Percentiles rank a stretch among this genome's conserved stretches.
Evolutionary conservation across 2,888 invertebrate species (phyloP).

Genomic region (Sturmia bella): DNA sequence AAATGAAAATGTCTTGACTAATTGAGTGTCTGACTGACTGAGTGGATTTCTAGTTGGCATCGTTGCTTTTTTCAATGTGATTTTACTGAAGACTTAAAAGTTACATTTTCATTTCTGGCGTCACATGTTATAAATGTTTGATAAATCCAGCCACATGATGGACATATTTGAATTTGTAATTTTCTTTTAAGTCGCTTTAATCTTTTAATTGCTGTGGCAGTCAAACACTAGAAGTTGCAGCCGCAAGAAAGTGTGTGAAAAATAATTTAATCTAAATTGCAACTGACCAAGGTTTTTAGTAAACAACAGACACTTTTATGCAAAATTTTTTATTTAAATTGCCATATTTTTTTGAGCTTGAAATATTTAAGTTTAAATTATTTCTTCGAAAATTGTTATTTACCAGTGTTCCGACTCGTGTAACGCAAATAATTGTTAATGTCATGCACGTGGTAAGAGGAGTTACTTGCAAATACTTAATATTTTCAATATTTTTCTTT

Average conservation of each 20-base stretch:
- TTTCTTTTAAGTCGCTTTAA: constrained; percentile 14
- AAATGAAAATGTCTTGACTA: constrained; percentile 26
- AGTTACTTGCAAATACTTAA: no score
- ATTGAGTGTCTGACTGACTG: constrained; percentile 3
- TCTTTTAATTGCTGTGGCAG: constrained; percentile 24
- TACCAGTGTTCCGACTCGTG: no score
- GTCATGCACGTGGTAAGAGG: no score
- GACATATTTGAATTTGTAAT: constrained; percentile 51
- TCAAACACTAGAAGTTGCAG: background rate
- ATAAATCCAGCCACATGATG: constrained; percentile 60
- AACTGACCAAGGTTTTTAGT: no score
- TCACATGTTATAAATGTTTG: constrained; percentile 35
- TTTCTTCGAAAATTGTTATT: no score
- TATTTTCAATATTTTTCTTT: no score
- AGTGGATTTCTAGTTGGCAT: constrained; percentile 36
- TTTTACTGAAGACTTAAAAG: constrained; percentile 12
- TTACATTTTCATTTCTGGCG: constrained; percentile 11
- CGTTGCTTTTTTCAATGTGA: background rate
- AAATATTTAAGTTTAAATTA: no score
- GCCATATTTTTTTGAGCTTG: no score
- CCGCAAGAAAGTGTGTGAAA: constrained; percentile 35
- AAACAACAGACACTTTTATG: no score
- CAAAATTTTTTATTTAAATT: no score
- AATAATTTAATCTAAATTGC: background rate
- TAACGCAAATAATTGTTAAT: no score